A percentile compares a stretch with the other conserved stretches of the same genome.
These are phyloP conservation scores for Campylomormyrus tamandua DNA, from an alignment of 2,113 vertebrate genomes.

Conservation along the genomic window DNA sequence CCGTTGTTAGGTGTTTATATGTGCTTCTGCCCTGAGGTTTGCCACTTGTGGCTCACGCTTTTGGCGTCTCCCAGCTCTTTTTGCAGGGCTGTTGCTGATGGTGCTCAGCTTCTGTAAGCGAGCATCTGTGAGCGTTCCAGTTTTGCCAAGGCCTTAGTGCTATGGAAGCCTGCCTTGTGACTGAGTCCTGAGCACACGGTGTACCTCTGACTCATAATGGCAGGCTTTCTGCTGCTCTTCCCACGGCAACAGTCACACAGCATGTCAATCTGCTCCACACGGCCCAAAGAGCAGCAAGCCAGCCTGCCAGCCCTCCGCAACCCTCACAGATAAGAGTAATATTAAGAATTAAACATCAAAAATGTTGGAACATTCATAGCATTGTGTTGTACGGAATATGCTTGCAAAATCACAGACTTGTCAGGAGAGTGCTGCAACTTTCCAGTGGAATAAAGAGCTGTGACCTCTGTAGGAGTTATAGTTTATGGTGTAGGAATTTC, in stretches of 20 bases:
- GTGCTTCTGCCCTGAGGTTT: neutral
- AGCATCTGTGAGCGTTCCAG: too few relatives aligned
- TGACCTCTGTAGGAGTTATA: neutral
- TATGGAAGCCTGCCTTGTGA: slow-evolving; percentile 5
- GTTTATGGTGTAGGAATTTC: neutral
- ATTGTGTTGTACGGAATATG: neutral
- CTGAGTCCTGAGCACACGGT: neutral
- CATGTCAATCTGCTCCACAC: neutral
- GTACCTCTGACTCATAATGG: slow-evolving; percentile 2
- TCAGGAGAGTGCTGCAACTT: neutral
- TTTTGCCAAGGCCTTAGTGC: neutral
- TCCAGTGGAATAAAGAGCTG: neutral
- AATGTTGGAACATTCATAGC: neutral
- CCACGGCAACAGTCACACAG: neutral
- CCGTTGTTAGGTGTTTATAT: neutral
- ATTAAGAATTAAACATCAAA: neutral
- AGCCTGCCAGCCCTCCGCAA: neutral
- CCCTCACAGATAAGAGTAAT: neutral
- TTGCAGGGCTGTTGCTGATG: neutral
- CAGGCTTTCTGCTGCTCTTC: slow-evolving; percentile 2
- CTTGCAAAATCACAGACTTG: neutral
- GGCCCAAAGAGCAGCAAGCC: neutral
- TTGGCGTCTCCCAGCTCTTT: neutral
- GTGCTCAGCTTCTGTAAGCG: neutral
- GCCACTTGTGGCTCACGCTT: neutral